A percentile compares a stretch with the other conserved stretches of the same genome.
Evolutionary conservation across 2,113 vertebrate species (phyloP).

Genomic region (Gobiocypris rarus): DNA sequence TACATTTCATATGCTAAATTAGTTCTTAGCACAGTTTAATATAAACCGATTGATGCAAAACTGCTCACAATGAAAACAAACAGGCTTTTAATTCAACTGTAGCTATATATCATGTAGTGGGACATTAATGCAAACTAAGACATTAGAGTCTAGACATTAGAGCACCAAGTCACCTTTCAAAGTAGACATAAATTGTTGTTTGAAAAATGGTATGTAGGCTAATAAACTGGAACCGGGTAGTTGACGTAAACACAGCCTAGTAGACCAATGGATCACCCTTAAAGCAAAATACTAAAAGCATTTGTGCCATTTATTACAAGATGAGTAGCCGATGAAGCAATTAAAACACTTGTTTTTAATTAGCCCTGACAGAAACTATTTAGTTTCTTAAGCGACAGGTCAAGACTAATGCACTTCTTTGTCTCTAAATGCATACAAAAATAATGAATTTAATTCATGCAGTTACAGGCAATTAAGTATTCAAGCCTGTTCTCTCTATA

Average conservation of each 20-base stretch:
- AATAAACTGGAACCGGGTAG: neutral
- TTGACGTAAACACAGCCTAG: neutral
- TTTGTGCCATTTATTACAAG: constrained; percentile 24
- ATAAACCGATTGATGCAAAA: neutral
- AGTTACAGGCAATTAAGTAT: constrained; percentile 35
- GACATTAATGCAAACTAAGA: neutral
- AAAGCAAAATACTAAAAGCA: constrained; percentile 15
- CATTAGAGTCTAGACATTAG: constrained; percentile 3
- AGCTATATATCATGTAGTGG: neutral
- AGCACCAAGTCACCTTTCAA: neutral
- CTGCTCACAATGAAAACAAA: constrained; percentile 18
- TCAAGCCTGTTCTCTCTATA: constrained; percentile 41
- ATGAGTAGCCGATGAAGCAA: constrained; percentile 39
- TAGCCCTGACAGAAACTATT: constrained; percentile 42
- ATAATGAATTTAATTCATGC: constrained; percentile 41
- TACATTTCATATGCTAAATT: neutral
- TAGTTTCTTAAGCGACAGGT: constrained; percentile 32
- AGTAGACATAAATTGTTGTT: constrained; percentile 23
- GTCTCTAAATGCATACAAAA: constrained; percentile 36
- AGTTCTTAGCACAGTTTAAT: neutral
- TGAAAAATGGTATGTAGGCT: neutral
- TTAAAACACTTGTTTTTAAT: constrained; percentile 44
- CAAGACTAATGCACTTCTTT: constrained; percentile 29
- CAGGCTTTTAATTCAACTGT: neutral
- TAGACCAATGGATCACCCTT: neutral